Evolutionary conservation across 2,113 vertebrate species (phyloP).

Genomic region (Himantopus leucocephalus): DNA sequence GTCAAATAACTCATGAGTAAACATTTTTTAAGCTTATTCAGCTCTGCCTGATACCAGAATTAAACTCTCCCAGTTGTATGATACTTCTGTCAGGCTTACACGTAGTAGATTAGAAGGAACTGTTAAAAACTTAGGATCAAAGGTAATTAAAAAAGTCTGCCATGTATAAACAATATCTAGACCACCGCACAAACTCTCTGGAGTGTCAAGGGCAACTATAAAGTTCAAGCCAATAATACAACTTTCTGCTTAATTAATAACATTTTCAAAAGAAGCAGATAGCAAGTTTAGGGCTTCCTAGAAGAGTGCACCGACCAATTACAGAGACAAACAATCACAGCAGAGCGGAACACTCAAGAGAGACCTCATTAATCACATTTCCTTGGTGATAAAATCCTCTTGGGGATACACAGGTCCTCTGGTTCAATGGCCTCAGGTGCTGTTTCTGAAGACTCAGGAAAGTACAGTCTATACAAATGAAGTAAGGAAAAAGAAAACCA

Average conservation of each 20-base stretch:
- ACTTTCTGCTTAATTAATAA: not conserved
- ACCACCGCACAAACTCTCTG: not conserved
- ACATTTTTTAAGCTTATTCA: slow-evolving; percentile 21
- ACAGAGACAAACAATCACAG: not conserved
- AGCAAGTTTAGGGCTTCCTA: not conserved
- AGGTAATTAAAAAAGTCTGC: slow-evolving; percentile 1
- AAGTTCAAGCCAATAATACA: not conserved
- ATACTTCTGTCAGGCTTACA: not conserved
- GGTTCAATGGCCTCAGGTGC: not conserved
- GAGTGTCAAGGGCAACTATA: not conserved
- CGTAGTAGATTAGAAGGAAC: not conserved
- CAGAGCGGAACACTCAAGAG: not conserved
- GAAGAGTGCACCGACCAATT: not conserved
- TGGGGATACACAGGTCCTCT: not conserved
- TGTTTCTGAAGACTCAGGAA: not conserved
- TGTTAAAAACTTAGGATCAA: not conserved
- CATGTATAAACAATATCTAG: not conserved
- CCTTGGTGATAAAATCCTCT: not conserved
- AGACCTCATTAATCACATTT: not conserved
- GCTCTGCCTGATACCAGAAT: not conserved
- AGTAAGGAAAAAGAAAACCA: not conserved
- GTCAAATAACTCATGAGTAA: not conserved
- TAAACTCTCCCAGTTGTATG: slow-evolving; percentile 8
- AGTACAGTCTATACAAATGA: not conserved
- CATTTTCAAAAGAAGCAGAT: not conserved